A percentile compares a stretch with the other conserved stretches of the same genome.
These are phyloP conservation scores for Helicoverpa zea DNA, from an alignment of 1,140 invertebrate species.

Conservation along the genomic window DNA sequence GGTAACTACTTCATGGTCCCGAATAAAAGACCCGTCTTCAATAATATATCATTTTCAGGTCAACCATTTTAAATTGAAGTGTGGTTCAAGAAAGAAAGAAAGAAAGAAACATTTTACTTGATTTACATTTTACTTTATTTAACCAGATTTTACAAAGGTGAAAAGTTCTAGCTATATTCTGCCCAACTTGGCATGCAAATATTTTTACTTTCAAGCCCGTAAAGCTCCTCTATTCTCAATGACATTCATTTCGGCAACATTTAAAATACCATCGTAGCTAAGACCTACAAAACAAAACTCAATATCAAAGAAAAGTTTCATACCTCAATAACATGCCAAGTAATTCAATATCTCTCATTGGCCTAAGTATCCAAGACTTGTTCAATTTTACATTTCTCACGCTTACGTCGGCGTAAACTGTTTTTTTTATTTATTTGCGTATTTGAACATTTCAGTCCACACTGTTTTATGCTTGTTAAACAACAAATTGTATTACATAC, in stretches of 20 bases:
- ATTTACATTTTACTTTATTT: too few relatives aligned
- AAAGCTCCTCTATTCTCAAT: too few relatives aligned
- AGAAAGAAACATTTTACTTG: too few relatives aligned
- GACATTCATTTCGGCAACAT: neutral
- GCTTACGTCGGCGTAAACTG: neutral
- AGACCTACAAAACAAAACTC: neutral
- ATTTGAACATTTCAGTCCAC: neutral
- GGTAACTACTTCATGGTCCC: too few relatives aligned
- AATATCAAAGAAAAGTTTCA: constrained; percentile 5
- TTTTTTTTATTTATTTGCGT: neutral
- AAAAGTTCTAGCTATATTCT: too few relatives aligned
- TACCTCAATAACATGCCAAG: constrained; percentile 12
- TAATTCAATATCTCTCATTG: constrained; percentile 17
- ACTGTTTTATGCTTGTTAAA: neutral
- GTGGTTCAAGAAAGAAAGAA: too few relatives aligned
- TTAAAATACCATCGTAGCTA: neutral
- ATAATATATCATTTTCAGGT: too few relatives aligned
- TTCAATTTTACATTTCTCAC: constrained; percentile 7
- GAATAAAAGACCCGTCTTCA: too few relatives aligned
- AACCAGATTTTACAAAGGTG: too few relatives aligned
- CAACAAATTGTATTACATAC: constrained; percentile 1
- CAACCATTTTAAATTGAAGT: too few relatives aligned
- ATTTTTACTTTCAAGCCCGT: too few relatives aligned
- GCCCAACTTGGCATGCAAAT: too few relatives aligned
- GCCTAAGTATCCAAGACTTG: neutral